Evolutionary conservation across 2,888 invertebrate genomes (phyloP), one percentile per base, ranked within the genome.

Genomic region (Mythimna impura): DNA sequence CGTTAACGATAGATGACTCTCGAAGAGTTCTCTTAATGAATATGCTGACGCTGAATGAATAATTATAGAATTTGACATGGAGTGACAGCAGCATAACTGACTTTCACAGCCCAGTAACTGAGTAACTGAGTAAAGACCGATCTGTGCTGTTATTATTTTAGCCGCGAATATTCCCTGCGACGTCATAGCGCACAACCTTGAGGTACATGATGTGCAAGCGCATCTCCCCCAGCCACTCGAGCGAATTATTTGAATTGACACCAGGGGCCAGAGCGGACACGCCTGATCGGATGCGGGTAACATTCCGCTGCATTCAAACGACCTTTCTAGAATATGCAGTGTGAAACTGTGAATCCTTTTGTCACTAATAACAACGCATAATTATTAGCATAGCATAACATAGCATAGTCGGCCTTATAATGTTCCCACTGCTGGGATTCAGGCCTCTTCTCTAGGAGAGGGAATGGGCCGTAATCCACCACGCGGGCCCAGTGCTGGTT

Each of bases 211-310:
- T 22, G 34, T 34, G 34, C 47, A 34, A 34, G 34, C 43, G 43
- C 43, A n/a, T 62, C 34, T 47, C 17, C 61, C 61, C 36, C 63
- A 34, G 34, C 67, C n/a, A 34, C 64, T 67, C 34, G 8, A 43
- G 5, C 22, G 12, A 64, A 67, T 67, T 22, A 63, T 43, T 12
- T 14, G 1, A 17, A 67, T 47, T 67, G 67, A 67, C 47, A 67
- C 34, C 47, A 34, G 63, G 65, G 67, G 64, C 17, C 58, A 12
- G n/a, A 22, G 64, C 64, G 64, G 67, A 67, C 22, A 47, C 22
- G 22, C 7, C 10, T 47, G 12, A 67, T 63, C 3, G 64, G 67
- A 67, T 25, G 47, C 64, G 47, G 43, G 64, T 12, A n/a, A 66
- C 1, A 20, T 66, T 30, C 9, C 34, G 14, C 22, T 34, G 22